Base-by-base conservation (phyloP, 2,888 invertebrate species). In the Cordilura impudica region DNA sequence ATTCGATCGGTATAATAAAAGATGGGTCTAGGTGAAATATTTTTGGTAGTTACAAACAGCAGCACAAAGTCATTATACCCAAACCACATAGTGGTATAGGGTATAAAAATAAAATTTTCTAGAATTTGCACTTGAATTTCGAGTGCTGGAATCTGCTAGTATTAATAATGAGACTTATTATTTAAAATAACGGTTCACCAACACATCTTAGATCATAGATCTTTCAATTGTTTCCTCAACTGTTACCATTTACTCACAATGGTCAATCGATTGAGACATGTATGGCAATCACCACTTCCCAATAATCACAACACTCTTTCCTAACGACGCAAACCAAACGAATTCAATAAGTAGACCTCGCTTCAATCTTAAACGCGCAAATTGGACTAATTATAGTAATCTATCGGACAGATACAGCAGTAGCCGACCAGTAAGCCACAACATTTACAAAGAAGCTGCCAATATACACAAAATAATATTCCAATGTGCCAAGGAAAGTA, bases 361-460 rank as follows among this genome's bases (percentile, higher is more conserved):
- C 26, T 51, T 65, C 19, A 63, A 72, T 26, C 26, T 47, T 21
- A 47, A 63, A 21, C 29, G 10, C 2, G 56, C 72, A 6, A 18
- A 72, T 18, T 72, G 63, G 65, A 18, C 18, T 23, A 10, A 8
- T 43, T 74, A 53, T 29, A 58, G 45, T 16, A 26, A 63, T 6
- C 26, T 39, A 4, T 29, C n/a, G 10, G 53, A 61, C 31, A 45
- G 8, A 21, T 31, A 35, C 45, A 39, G 23, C 19, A 39, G 16
- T 5, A 16, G n/a, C 7, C 18, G 39, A 10, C 35, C 58, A 6
- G 4, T 26, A 18, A 66, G 73, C 26, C 31, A 53, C 26, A 78
- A 78, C 60, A 69, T 78, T 21, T 74, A 73, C 8, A 53, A 70
- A 66, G 70, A 78, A 69, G 31, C 73, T 3, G 78, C 70, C 12